Evolutionary conservation across 2,797 vertebrate genomes (phyloP).

Genomic region (Rhinichthys osculus): DNA sequence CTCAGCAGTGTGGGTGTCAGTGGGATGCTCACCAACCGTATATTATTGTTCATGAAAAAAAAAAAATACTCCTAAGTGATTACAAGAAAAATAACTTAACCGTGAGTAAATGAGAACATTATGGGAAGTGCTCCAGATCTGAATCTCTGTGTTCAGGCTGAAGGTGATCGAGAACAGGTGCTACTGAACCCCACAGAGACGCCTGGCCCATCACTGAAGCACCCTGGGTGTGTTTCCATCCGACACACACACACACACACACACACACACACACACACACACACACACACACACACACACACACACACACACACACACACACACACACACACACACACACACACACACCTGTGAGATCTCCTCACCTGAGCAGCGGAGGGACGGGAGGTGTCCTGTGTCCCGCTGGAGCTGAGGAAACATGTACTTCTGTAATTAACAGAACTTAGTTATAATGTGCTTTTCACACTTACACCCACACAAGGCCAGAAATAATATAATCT

Average conservation of each 20-base stretch:
- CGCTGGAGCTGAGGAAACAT: not conserved
- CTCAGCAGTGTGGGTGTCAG: not conserved
- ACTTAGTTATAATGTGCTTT: not conserved
- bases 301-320: not conserved
- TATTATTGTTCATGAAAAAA: not conserved
- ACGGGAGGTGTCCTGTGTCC: not conserved
- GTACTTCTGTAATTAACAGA: not conserved
- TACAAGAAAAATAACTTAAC: not conserved
- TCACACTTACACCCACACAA: slow-evolving; percentile 13
- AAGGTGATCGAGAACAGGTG: slow-evolving; percentile 30
- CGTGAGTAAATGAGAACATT: not conserved
- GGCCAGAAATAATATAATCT: not conserved
- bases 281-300: not conserved
- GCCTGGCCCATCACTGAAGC: not conserved
- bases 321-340: not conserved
- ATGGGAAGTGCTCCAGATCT: not conserved
- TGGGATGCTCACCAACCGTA: not conserved
- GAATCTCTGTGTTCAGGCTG: not conserved
- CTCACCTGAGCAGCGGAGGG: slow-evolving; percentile 6
- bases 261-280: not conserved
- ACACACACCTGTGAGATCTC: slow-evolving; percentile 7
- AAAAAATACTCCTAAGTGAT: not conserved
- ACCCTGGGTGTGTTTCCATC: not conserved
- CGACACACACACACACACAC: not conserved
- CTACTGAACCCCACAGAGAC: slow-evolving; percentile 3